phyloP scores from a whole-genome alignment of 2,888 invertebrate species.

The Neria commutata region DNA sequence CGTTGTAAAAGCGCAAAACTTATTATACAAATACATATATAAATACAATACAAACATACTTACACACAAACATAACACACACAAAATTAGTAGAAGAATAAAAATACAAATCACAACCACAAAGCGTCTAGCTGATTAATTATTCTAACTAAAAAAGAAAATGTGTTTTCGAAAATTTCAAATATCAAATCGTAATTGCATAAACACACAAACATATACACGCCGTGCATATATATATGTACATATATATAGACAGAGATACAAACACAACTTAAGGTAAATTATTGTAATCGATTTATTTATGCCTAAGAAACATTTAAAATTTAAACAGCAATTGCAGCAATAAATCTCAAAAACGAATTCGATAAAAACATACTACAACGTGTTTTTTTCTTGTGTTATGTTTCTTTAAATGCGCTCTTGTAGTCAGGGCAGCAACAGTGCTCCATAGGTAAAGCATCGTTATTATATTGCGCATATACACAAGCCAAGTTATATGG shows the following conservation, averaged over 20 bases:
- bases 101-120: no score
- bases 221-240: background rate
- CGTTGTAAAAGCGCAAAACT: conserved; percentile 48
- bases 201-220: conserved; percentile 24
- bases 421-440: no score
- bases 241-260: conserved; percentile 6
- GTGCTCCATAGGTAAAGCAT: no score
- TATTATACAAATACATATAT: conserved; percentile 38
- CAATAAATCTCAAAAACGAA: conserved; percentile 25
- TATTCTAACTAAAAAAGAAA: no score
- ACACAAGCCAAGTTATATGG: no score
- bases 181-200: no score
- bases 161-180: no score
- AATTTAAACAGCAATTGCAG: conserved; percentile 19
- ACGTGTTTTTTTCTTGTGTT: background rate
- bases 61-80: background rate
- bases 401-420: no score
- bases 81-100: conserved; percentile 15
- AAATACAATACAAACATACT: conserved; percentile 14
- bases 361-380: background rate
- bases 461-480: no score
- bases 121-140: no score
- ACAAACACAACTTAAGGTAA: conserved; percentile 15
- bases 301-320: conserved; percentile 25
- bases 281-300: conserved; percentile 21